Base-by-base conservation (phyloP, 2,888 invertebrate genomes). In the Plebejus anna region DNA sequence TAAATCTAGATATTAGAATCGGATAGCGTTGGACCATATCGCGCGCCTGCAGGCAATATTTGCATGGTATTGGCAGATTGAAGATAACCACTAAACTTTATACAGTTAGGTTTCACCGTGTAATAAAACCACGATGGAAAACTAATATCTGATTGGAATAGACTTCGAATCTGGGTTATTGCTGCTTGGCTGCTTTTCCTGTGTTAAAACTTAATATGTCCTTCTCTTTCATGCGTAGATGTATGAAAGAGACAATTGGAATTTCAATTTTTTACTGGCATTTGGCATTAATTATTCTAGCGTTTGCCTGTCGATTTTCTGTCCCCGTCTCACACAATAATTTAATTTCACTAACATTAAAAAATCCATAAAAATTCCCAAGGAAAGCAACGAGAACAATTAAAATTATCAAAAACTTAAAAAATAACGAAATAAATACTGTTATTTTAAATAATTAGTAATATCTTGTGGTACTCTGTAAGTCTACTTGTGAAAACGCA, bases 341-440 rank as follows among this genome's bases (percentile, higher is more conserved):
- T 86, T 85, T 88, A 87, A 88, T 88, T 85, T 87, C 87, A 88
- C 86, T 90, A 90, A 85, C 83, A 86, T 88, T 90, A 90, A 86
- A 87, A 79, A 88, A 88, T 90, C 84, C 88, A 91, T 93, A 92
- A 92, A 93, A 84, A 91, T 90, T 90, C 89, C 90, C 90, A 92
- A 90, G 89, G 88, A 92, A 92, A 92, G 86, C 90, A 94, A 94
- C 93, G 87, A 90, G 92, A 93, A 92, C 91, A 91, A 89, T 92
- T 89, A 92, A 92, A 92, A 91, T 91, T 88, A 89, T 91, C 84
- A 89, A 89, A 92, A 92, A 92, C 92, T 92, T 93, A 92, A 92
- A 93, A 87, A 90, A 88, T 90, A 93, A 93, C 93, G 87, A 92
- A 93, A 93, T 92, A 93, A 93, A 93, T 93, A 93, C 82, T 86